Conservation (phyloP, 2,113 vertebrate species). For the Pseudopodoces humilis region DNA sequence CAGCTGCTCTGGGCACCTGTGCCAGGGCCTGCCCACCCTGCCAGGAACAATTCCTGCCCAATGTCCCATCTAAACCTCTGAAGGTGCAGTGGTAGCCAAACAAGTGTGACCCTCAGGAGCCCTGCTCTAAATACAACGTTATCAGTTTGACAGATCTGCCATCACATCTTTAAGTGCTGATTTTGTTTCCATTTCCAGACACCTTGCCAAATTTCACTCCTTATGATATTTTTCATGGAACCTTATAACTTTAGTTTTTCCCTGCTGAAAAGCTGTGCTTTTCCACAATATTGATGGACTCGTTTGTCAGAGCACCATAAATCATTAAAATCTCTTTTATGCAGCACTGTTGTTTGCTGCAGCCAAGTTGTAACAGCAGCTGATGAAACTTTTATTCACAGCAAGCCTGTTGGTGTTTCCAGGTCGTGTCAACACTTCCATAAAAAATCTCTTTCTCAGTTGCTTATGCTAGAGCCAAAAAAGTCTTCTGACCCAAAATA, state of each 20-base stretch:
- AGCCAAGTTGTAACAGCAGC: background rate
- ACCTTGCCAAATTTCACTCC: background rate
- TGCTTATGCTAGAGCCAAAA: background rate
- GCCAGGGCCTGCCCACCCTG: background rate
- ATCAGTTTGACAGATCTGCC: background rate
- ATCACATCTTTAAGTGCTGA: background rate
- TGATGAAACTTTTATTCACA: conserved; percentile 46
- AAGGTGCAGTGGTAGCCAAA: background rate
- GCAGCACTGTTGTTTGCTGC: background rate
- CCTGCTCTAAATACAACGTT: background rate
- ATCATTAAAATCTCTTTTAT: conserved; percentile 33
- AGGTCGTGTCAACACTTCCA: conserved; percentile 18
- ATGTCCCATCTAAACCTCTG: background rate
- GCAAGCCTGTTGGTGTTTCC: conserved; percentile 24
- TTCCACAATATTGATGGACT: background rate
- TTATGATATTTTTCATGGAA: background rate
- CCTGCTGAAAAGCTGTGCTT: background rate
- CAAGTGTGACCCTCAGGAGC: background rate
- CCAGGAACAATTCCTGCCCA: background rate
- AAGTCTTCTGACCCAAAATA: background rate
- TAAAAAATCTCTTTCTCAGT: background rate
- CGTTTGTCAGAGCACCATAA: background rate
- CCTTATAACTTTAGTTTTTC: background rate
- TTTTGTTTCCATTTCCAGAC: background rate
- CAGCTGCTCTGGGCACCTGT: background rate